Conservation (phyloP, 2,888 invertebrate genomes). For the Synanthedon vespiformis region DNA sequence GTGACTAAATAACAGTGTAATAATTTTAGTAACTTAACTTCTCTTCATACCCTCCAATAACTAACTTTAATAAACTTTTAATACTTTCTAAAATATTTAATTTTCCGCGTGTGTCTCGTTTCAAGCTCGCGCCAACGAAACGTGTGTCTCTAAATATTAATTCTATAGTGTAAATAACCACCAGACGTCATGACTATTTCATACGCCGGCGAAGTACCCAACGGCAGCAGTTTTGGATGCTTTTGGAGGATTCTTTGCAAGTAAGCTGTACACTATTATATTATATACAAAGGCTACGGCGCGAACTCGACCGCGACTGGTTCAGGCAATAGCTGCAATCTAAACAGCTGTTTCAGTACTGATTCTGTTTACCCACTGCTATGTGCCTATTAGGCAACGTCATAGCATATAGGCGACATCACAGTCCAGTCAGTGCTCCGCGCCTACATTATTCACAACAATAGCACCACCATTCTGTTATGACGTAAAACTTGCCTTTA, state of each 20-base stretch:
- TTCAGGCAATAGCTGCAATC: too few species aligned
- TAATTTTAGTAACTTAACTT: constrained; percentile 33
- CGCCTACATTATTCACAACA: constrained; percentile 19
- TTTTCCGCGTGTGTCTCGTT: constrained; percentile 62
- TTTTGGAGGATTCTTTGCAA: constrained; percentile 91
- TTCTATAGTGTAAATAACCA: constrained; percentile 41
- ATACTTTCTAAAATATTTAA: constrained; percentile 65
- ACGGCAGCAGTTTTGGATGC: constrained; percentile 92
- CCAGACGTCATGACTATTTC: constrained; percentile 83
- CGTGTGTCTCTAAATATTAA: constrained; percentile 64
- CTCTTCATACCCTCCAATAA: constrained; percentile 47
- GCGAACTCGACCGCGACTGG: too few species aligned
- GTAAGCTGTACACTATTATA: constrained; percentile 67
- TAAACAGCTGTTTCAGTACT: too few species aligned
- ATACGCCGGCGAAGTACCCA: constrained; percentile 90
- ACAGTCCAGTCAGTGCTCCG: too few species aligned
- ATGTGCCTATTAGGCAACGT: too few species aligned
- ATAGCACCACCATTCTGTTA: constrained; percentile 29
- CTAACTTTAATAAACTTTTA: constrained; percentile 48
- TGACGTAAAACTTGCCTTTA: constrained; percentile 24
- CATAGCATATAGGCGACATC: too few species aligned
- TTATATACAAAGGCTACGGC: constrained; percentile 1
- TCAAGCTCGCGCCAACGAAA: constrained; percentile 55
- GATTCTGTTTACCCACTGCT: too few species aligned
- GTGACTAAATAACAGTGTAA: constrained; percentile 53